Evolutionary conservation across 2,888 invertebrate genomes (phyloP).

Genomic region (Drosophila demipolita): DNA sequence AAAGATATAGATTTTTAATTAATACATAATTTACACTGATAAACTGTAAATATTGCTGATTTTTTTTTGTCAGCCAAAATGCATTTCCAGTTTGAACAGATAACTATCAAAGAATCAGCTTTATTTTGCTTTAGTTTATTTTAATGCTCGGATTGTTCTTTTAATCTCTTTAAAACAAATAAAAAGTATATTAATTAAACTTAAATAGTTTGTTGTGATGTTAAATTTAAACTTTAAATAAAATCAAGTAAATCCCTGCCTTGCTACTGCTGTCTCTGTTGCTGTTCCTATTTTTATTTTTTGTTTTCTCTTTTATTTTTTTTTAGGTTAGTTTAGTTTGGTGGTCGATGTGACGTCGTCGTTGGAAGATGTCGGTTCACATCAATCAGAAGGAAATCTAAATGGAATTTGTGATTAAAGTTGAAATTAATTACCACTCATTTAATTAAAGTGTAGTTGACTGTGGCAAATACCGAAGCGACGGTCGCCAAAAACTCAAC

Average conservation of each 20-base stretch:
- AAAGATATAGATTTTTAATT: not conserved
- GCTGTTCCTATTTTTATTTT: constrained; percentile 11
- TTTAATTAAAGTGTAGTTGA: constrained; percentile 85
- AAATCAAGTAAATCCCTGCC: not conserved
- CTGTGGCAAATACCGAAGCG: constrained; percentile 65
- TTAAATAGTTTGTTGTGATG: too few relatives aligned
- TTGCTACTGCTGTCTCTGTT: not conserved
- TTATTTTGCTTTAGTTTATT: not conserved
- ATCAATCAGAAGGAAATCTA: constrained; percentile 83
- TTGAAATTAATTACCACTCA: constrained; percentile 84
- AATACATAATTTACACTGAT: not conserved
- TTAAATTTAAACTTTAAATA: constrained; percentile 12
- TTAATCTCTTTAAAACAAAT: too few relatives aligned
- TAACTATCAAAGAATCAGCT: not conserved
- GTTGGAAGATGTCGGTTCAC: constrained; percentile 73
- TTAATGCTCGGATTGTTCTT: too few relatives aligned
- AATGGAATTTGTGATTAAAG: constrained; percentile 85
- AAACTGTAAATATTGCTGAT: not conserved
- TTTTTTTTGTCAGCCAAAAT: not conserved
- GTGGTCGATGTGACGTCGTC: constrained; percentile 57
- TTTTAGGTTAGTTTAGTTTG: constrained; percentile 26
- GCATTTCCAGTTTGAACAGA: not conserved
- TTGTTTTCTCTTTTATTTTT: constrained; percentile 13
- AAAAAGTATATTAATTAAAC: too few relatives aligned
- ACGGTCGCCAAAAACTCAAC: constrained; percentile 43